These are phyloP conservation scores for Colossoma macropomum DNA, from an alignment of 2,113 vertebrate genomes.

Conservation along the genomic window DNA sequence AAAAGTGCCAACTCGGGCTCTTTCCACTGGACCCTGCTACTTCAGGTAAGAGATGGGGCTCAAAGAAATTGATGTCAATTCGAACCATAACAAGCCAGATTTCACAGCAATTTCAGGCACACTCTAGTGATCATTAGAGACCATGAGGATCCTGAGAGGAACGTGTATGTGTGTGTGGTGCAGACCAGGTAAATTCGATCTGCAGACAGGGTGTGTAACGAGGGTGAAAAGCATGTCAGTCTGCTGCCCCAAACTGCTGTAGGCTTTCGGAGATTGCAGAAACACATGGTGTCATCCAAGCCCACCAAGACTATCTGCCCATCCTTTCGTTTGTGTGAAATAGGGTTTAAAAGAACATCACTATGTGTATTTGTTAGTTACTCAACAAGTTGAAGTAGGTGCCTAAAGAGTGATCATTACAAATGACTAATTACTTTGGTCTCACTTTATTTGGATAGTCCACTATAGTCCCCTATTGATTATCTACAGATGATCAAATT, in stretches of 20 bases:
- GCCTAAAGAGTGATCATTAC: no score
- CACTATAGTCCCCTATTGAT: no score
- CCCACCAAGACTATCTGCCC: background rate
- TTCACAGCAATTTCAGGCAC: conserved; percentile 49
- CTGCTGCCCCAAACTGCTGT: conserved; percentile 10
- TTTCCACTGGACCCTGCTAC: conserved; percentile 1
- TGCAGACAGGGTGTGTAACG: conserved; percentile 1
- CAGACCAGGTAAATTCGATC: background rate
- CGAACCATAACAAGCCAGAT: conserved; percentile 46
- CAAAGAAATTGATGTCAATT: conserved; percentile 39
- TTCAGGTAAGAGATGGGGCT: background rate
- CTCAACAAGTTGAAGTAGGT: no score
- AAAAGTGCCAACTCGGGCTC: background rate
- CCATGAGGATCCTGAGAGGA: background rate
- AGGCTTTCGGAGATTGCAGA: background rate
- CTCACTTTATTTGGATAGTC: no score
- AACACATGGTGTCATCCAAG: background rate
- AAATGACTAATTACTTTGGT: no score
- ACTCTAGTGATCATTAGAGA: background rate
- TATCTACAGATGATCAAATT: no score
- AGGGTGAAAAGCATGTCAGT: background rate
- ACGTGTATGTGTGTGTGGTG: background rate
- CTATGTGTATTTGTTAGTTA: no score
- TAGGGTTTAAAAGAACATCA: no score
- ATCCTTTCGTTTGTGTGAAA: background rate